Evolutionary conservation across 2,888 invertebrate genomes (phyloP), one percentile per base, ranked within the genome.

Genomic region (Esperia sulphurella): DNA sequence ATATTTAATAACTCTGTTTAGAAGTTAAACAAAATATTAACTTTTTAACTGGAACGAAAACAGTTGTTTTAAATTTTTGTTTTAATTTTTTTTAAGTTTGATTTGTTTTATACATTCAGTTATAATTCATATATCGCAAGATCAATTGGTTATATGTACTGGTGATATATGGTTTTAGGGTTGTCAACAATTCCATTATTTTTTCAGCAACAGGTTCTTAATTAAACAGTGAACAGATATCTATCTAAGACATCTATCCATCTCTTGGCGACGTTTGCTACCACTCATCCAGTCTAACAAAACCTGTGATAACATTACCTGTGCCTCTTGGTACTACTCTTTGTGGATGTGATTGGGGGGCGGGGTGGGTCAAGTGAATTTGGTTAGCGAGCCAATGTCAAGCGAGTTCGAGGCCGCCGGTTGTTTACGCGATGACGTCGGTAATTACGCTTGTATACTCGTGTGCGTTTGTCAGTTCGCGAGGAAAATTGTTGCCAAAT

Each of bases 401-500:
- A 59, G 58, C 57, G 71, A 63, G 78, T 79, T 82, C 79, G 82
- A 79, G 83, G 83, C 64, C 78, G 61, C 43, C 53, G 50, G 68
- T 71, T 81, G 81, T 83, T 84, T 80, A 82, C 79, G 57, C 66
- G 66, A 61, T 62, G 65, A 62, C 65, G 63, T 57, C 13, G 59
- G 63, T 74, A 77, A 79, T 79, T 76, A 71, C 66, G 64, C 63
- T 64, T 59, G 59, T 76, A 71, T 65, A 64, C 63, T 64, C 58
- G 59, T 59, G 21, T 59, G 61, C 63, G 62, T 63, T 58, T 52
- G 64, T 57, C 60, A 58, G 61, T 67, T 67, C 64, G 64, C 64
- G 21, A 21, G 6, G 60, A 61, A 67, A 65, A 71, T 72, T 68
- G 69, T 61, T 73, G 78, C 75, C 78, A 75, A 80, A 80, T 75